These are phyloP conservation scores for Glomeris marginata DNA, from an alignment of 2,888 invertebrate genomes.

Conservation along the genomic window DNA sequence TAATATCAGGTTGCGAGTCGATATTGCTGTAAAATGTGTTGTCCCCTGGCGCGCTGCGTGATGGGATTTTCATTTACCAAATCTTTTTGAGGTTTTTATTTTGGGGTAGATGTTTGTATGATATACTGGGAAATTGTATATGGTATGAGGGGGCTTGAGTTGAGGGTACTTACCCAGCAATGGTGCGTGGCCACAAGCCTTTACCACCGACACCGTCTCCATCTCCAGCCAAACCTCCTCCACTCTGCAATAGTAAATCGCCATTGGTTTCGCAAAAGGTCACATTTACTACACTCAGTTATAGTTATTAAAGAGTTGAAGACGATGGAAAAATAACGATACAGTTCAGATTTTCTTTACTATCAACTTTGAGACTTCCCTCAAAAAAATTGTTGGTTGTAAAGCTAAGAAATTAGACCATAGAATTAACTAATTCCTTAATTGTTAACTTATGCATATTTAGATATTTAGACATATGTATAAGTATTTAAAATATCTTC, in stretches of 20 bases:
- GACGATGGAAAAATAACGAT: background rate
- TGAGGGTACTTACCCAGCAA: constrained; percentile 6
- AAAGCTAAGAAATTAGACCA: too few species aligned
- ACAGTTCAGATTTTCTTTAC: too few species aligned
- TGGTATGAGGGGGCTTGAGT: background rate
- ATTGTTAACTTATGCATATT: too few species aligned
- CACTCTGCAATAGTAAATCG: constrained; percentile 6
- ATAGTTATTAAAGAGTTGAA: background rate
- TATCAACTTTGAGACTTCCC: too few species aligned
- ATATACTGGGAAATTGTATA: constrained; percentile 18
- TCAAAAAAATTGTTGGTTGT: too few species aligned
- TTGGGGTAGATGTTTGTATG: constrained; percentile 19
- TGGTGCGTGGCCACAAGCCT: constrained; percentile 4
- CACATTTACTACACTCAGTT: background rate
- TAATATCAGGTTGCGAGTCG: constrained; percentile 99
- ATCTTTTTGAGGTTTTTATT: too few species aligned
- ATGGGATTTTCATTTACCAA: constrained; percentile 1
- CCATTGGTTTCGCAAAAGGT: too few species aligned
- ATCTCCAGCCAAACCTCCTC: constrained; percentile 3
- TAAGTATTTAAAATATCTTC: too few species aligned
- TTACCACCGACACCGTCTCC: constrained; percentile 2
- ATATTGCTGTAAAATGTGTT: constrained; percentile 99
- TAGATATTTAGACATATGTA: too few species aligned
- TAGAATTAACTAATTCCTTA: too few species aligned
- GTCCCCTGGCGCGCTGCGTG: constrained; percentile 67